Percentiles rank a stretch among this genome's conserved stretches.
phyloP scores from a whole-genome alignment of 1,140 invertebrate genomes.

The Camponotus floridanus region DNA sequence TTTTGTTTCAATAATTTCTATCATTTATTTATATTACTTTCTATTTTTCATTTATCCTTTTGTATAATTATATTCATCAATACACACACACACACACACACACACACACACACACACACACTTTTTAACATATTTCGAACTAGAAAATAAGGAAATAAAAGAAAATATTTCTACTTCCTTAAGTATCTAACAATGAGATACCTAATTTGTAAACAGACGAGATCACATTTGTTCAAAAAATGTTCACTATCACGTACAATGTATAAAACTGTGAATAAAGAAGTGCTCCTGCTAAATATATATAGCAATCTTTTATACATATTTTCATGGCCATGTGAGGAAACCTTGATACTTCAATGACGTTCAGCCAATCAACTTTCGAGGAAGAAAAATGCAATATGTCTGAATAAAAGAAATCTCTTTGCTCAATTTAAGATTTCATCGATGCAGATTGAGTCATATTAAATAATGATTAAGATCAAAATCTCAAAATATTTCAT shows the following conservation, averaged over 20 bases:
- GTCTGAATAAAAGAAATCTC: no score
- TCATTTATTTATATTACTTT: neutral
- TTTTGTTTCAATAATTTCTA: neutral
- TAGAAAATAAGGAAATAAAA: no score
- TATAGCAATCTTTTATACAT: neutral
- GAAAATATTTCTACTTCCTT: no score
- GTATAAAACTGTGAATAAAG: conserved; percentile 33
- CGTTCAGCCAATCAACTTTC: neutral
- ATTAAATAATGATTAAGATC: no score
- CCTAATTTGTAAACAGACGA: no score
- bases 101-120: no score
- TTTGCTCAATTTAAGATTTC: no score
- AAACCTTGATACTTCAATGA: neutral
- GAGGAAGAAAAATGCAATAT: neutral
- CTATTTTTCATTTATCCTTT: neutral
- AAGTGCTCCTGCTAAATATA: neutral
- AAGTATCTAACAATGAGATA: no score
- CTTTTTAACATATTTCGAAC: neutral
- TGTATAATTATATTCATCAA: conserved; percentile 6
- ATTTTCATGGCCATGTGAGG: neutral
- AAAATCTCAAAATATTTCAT: no score
- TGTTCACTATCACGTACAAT: neutral
- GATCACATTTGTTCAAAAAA: neutral
- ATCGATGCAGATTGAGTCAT: no score
- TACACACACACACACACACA: neutral